Conservation (phyloP, 2,888 invertebrate species). For the Clostera curtula region DNA sequence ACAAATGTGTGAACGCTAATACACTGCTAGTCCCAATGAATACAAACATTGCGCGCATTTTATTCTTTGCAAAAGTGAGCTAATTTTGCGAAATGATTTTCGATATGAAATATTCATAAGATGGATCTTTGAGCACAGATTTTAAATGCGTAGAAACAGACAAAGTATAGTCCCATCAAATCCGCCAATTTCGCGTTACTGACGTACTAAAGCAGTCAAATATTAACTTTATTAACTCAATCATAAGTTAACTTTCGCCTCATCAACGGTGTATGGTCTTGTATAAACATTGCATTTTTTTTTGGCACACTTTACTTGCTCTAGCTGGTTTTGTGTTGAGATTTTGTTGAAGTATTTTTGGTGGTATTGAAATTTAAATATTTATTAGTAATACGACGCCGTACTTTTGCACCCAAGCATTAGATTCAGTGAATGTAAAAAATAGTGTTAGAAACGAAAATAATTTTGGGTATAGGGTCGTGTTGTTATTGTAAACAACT, state of each 20-base stretch:
- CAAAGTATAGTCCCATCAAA: slow-evolving; percentile 9
- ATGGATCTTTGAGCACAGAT: too few species aligned
- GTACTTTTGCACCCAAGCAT: too few species aligned
- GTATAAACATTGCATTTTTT: slow-evolving; percentile 14
- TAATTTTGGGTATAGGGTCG: too few species aligned
- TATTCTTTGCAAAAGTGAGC: too few species aligned
- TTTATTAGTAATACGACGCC: background rate
- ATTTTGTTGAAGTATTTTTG: slow-evolving; percentile 8
- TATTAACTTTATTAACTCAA: slow-evolving; percentile 1
- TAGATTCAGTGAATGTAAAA: too few species aligned
- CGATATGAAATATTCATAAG: too few species aligned
- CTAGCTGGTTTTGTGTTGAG: slow-evolving; percentile 17
- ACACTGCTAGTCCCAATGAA: too few species aligned
- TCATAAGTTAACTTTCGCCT: slow-evolving; percentile 41
- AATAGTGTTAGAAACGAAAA: too few species aligned
- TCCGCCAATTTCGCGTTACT: too few species aligned
- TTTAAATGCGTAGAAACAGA: slow-evolving; percentile 36
- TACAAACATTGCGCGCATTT: too few species aligned
- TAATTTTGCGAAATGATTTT: too few species aligned
- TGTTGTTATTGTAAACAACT: too few species aligned
- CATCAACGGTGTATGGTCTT: slow-evolving; percentile 21
- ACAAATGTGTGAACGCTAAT: background rate
- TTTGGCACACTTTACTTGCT: slow-evolving; percentile 6
- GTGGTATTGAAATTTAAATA: background rate
- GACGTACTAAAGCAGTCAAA: slow-evolving; percentile 18